These are phyloP conservation scores for Phylloscopus trochiloides DNA, from an alignment of 2,113 vertebrate genomes.

Conservation along the genomic window DNA sequence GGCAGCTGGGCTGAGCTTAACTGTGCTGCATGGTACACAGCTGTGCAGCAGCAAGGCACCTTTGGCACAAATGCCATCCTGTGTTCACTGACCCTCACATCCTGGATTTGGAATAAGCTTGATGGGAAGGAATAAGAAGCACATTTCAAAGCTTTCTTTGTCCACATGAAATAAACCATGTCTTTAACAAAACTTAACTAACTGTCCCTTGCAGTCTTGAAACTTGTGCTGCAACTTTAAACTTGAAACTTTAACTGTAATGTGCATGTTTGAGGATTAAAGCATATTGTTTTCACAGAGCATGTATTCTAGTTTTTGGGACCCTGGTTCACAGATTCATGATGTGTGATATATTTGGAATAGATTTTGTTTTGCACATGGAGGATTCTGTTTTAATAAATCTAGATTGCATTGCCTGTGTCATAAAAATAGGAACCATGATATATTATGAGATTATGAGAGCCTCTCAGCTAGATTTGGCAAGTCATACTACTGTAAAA, in stretches of 20 bases:
- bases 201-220: background rate
- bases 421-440: background rate
- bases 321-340: background rate
- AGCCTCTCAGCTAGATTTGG: background rate
- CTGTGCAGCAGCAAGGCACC: background rate
- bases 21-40: fast-evolving
- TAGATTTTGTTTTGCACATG: background rate
- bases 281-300: background rate
- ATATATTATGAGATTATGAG: background rate
- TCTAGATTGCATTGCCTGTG: background rate
- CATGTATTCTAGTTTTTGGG: background rate
- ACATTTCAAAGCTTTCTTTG: background rate
- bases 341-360: fast-evolving
- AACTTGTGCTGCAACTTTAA: background rate
- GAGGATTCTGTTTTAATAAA: background rate
- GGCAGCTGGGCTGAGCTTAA: background rate
- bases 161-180: background rate
- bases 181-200: background rate
- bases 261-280: background rate
- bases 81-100: background rate
- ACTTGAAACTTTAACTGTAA: background rate
- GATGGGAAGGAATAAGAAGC: background rate
- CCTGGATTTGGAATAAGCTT: background rate
- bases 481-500: background rate
- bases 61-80: too few species aligned